Evolutionary conservation across 2,113 vertebrate species (phyloP).

Genomic region (Phodopus roborovskii): DNA sequence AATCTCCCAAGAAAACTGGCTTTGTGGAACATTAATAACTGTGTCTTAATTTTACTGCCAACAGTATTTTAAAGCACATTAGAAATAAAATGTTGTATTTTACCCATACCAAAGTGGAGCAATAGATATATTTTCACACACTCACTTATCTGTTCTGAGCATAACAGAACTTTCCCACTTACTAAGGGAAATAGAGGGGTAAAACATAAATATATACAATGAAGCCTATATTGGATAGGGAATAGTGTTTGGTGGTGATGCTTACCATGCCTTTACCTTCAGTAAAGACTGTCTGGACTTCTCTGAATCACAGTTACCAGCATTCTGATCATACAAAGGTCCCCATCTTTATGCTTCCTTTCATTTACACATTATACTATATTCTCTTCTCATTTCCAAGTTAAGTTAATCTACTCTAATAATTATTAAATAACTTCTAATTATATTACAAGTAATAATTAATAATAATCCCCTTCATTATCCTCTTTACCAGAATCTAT

Average conservation of each 20-base stretch:
- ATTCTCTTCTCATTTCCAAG: neutral
- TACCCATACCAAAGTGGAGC: neutral
- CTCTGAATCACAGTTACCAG: neutral
- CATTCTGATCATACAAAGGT: neutral
- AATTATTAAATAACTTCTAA: neutral
- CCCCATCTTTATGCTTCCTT: neutral
- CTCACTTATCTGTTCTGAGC: neutral
- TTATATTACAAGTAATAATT: neutral
- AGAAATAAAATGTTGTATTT: constrained; percentile 5
- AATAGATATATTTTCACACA: neutral
- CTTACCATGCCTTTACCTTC: neutral
- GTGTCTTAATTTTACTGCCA: neutral
- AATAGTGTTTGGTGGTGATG: neutral
- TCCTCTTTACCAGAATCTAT: neutral
- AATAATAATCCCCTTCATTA: neutral
- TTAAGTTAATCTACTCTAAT: neutral
- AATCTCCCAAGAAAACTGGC: neutral
- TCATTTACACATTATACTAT: neutral
- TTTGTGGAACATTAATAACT: neutral
- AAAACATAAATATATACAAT: neutral
- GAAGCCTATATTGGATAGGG: neutral
- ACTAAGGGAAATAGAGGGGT: neutral
- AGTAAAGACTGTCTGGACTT: neutral
- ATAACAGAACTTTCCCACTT: neutral
- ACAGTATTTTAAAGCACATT: neutral